Evolutionary conservation across 1,140 invertebrate species (phyloP).

Genomic region (Drosophila teissieri): DNA sequence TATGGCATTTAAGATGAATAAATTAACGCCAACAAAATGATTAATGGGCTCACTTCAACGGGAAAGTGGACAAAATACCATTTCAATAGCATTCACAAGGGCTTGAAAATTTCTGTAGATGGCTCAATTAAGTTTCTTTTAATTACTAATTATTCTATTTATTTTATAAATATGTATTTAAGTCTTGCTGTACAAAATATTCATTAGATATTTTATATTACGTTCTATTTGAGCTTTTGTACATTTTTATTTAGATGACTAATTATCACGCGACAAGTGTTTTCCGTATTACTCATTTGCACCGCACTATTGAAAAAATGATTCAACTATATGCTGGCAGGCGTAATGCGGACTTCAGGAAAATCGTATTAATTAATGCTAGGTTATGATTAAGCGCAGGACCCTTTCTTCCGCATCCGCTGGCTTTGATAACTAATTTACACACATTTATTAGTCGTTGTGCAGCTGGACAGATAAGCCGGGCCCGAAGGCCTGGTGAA

Average conservation of each 20-base stretch:
- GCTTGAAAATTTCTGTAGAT: slow-evolving; percentile 20
- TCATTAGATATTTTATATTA: too few species aligned
- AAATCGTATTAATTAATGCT: slow-evolving; percentile 75
- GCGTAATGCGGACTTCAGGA: slow-evolving; percentile 26
- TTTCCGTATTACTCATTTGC: neutral
- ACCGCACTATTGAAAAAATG: slow-evolving; percentile 32
- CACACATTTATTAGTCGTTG: slow-evolving; percentile 75
- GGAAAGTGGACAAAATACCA: slow-evolving; percentile 12
- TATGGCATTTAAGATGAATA: slow-evolving; percentile 26
- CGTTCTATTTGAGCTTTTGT: too few species aligned
- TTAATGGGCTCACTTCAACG: slow-evolving; percentile 20
- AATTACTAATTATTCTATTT: slow-evolving; percentile 8
- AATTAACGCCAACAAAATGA: slow-evolving; percentile 37
- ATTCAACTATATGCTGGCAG: slow-evolving; percentile 49
- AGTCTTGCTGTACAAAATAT: neutral
- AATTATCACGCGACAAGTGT: neutral
- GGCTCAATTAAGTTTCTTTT: slow-evolving; percentile 34
- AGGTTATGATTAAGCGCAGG: slow-evolving; percentile 71
- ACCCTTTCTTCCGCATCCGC: slow-evolving; percentile 21
- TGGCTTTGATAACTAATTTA: slow-evolving; percentile 73
- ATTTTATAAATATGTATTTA: slow-evolving; percentile 1
- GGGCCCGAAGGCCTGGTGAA: slow-evolving; percentile 19
- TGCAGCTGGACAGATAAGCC: slow-evolving; percentile 70
- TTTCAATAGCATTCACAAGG: slow-evolving; percentile 17
- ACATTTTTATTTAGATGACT: neutral